A percentile compares a stretch with the other conserved stretches of the same genome.
These are phyloP conservation scores for Baccha elongata DNA, from an alignment of 2,888 invertebrate species.

Conservation along the genomic window DNA sequence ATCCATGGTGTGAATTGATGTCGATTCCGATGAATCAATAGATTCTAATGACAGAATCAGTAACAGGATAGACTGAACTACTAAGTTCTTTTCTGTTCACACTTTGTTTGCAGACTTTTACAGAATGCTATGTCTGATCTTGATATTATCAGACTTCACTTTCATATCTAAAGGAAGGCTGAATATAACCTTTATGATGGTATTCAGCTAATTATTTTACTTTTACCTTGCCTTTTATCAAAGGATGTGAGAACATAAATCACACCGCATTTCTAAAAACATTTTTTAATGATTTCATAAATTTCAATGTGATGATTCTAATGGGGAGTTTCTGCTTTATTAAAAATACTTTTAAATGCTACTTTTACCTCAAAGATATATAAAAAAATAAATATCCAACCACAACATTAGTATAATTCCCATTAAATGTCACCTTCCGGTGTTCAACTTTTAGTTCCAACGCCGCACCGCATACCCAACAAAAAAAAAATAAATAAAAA, in stretches of 20 bases:
- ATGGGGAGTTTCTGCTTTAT: constrained; percentile 24
- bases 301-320: constrained; percentile 9
- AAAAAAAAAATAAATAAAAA: constrained; percentile 5
- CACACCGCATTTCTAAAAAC: constrained; percentile 18
- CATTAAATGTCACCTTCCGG: constrained; percentile 67
- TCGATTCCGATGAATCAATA: too few relatives aligned
- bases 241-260: constrained; percentile 10
- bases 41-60: too few relatives aligned
- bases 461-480: background rate
- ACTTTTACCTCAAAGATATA: constrained; percentile 11
- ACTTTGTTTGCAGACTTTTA: too few relatives aligned
- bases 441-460: constrained; percentile 38
- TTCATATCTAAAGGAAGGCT: too few relatives aligned
- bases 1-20: too few relatives aligned
- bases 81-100: too few relatives aligned
- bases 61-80: too few relatives aligned
- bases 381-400: constrained; percentile 25
- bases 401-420: constrained; percentile 40
- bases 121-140: too few relatives aligned
- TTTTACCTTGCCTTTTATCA: too few relatives aligned
- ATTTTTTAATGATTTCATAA: constrained; percentile 34
- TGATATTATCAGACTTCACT: too few relatives aligned
- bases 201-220: too few relatives aligned
- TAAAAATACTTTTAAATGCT: constrained; percentile 33
- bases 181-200: too few relatives aligned